phyloP scores from a whole-genome alignment of 2,888 invertebrate genomes.

The Cistogaster globosa region DNA sequence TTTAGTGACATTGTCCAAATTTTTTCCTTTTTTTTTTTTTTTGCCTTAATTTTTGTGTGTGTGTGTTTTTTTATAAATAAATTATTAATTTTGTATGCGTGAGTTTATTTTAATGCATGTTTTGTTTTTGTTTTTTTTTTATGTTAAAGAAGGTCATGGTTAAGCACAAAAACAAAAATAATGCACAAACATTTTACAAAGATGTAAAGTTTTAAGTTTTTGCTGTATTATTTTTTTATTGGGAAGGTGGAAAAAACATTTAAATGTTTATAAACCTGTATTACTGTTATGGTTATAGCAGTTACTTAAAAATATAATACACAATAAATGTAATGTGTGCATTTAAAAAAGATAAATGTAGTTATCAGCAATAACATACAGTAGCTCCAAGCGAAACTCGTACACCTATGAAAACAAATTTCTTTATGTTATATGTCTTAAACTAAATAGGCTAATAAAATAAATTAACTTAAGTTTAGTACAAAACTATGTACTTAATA shows the following conservation, averaged over 20 bases:
- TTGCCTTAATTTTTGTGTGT: background rate
- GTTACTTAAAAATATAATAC: too few relatives aligned
- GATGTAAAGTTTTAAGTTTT: constrained; percentile 36
- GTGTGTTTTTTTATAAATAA: constrained; percentile 4
- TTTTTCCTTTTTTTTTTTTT: background rate
- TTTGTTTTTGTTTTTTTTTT: constrained; percentile 23
- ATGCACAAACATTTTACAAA: background rate
- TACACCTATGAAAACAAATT: too few relatives aligned
- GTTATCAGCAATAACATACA: too few relatives aligned
- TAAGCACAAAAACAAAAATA: constrained; percentile 12
- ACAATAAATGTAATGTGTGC: background rate
- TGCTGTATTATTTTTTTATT: background rate
- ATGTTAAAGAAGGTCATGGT: constrained; percentile 68
- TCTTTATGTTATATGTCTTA: too few relatives aligned
- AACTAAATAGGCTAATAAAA: too few relatives aligned
- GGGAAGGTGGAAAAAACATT: constrained; percentile 8
- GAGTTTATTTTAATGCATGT: constrained; percentile 27
- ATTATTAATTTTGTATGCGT: constrained; percentile 21
- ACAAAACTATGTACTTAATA: too few relatives aligned
- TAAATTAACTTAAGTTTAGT: too few relatives aligned
- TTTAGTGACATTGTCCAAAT: constrained; percentile 52
- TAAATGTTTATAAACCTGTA: constrained; percentile 49
- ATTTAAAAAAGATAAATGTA: background rate
- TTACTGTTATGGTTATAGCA: constrained; percentile 4
- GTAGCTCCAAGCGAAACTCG: too few relatives aligned